Percentiles rank a stretch among this genome's conserved stretches.
These are phyloP conservation scores for Leptinotarsa undecemlineata DNA, from an alignment of 1,140 invertebrate species.

Conservation along the genomic window DNA sequence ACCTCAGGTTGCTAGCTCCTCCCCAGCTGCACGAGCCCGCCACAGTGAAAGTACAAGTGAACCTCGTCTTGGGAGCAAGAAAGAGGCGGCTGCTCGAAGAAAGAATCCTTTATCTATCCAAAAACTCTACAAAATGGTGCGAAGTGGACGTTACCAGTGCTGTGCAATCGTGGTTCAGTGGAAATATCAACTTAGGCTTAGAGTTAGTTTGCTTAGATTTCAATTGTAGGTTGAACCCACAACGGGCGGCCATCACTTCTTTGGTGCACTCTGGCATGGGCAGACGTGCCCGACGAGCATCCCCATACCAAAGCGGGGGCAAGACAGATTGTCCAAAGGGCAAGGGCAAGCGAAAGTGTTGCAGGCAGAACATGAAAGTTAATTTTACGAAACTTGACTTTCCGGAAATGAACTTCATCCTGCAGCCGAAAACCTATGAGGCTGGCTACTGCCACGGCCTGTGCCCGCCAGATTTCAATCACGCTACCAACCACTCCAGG, in stretches of 20 bases:
- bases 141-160: slow-evolving; percentile 62
- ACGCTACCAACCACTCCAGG: slow-evolving; percentile 73
- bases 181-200: slow-evolving; percentile 57
- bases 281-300: slow-evolving; percentile 41
- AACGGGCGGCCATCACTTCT: slow-evolving; percentile 53
- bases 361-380: slow-evolving; percentile 68
- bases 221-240: slow-evolving; percentile 50
- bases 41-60: slow-evolving; percentile 40
- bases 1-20: slow-evolving; percentile 46
- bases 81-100: slow-evolving; percentile 44
- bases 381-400: slow-evolving; percentile 65
- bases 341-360: slow-evolving; percentile 64
- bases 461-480: slow-evolving; percentile 71
- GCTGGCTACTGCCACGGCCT: slow-evolving; percentile 74
- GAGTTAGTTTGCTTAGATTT: slow-evolving; percentile 59
- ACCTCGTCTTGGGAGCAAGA: slow-evolving; percentile 45
- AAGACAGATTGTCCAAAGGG: slow-evolving; percentile 59
- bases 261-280: slow-evolving; percentile 52
- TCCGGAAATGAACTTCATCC: slow-evolving; percentile 65
- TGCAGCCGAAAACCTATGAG: slow-evolving; percentile 72
- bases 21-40: slow-evolving; percentile 34
- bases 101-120: slow-evolving; percentile 44
- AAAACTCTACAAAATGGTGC: slow-evolving; percentile 56
- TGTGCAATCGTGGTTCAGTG: slow-evolving; percentile 58
- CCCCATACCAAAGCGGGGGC: slow-evolving; percentile 53